Evolutionary conservation across 2,888 invertebrate genomes (phyloP).

Genomic region (Tipula unca): DNA sequence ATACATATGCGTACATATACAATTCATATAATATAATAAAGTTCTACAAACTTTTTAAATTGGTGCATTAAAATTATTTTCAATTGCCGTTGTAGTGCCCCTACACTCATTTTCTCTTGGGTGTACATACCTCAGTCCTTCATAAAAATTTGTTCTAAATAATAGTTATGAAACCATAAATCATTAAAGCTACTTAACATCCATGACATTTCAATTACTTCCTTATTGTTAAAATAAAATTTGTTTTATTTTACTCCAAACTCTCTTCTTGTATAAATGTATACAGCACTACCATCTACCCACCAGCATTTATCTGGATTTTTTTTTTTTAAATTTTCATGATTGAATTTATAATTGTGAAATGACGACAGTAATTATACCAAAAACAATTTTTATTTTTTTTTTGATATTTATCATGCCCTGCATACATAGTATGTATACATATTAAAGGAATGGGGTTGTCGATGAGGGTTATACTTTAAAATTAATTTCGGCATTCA

Average conservation of each 20-base stretch:
- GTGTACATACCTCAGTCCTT: not conserved
- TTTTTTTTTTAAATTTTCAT: not conserved
- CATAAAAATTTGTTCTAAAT: not conserved
- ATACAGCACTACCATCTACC: not conserved
- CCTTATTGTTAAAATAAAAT: not conserved
- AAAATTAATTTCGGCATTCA: not conserved
- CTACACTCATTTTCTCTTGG: not conserved
- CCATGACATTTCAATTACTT: slow-evolving; percentile 8
- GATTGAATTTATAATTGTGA: not conserved
- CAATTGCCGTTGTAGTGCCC: not conserved
- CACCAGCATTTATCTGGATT: not conserved
- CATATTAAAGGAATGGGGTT: not conserved
- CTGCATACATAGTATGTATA: not conserved
- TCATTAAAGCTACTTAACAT: not conserved
- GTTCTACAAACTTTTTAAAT: not conserved
- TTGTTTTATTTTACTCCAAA: not conserved
- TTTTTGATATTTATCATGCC: not conserved
- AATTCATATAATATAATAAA: no score
- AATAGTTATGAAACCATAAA: not conserved
- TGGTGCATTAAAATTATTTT: not conserved
- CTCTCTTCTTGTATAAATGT: not conserved
- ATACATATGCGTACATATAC: no score
- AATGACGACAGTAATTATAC: not conserved
- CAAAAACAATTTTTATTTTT: not conserved
- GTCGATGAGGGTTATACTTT: not conserved